Percentiles rank a stretch among this genome's conserved stretches.
Evolutionary conservation across 2,888 invertebrate species (phyloP).

Genomic region (Latrodectus hesperus): DNA sequence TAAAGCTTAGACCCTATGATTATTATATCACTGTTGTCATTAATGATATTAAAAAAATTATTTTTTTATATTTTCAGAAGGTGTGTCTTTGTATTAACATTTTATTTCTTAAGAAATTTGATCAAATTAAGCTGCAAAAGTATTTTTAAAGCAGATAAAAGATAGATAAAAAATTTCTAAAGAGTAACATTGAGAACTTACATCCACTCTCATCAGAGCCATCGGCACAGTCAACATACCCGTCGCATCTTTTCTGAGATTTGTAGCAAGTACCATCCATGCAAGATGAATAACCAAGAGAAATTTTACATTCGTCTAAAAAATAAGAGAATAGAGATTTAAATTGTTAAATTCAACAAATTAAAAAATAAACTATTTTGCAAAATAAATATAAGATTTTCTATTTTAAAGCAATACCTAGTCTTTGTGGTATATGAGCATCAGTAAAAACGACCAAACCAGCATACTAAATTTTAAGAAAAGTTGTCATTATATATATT

Average conservation of each 20-base stretch:
- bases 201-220: slow-evolving; percentile 90
- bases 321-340: slow-evolving; percentile 1
- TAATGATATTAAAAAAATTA: no score
- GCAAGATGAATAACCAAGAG: slow-evolving; percentile 85
- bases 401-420: slow-evolving; percentile 33
- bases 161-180: no score
- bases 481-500: neutral
- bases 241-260: slow-evolving; percentile 85
- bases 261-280: slow-evolving; percentile 85
- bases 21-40: no score
- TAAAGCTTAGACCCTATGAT: no score
- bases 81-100: no score
- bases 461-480: slow-evolving; percentile 77
- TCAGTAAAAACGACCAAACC: slow-evolving; percentile 94
- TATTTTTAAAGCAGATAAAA: no score
- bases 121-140: no score
- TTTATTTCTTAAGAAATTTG: no score
- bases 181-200: slow-evolving; percentile 73
- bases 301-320: slow-evolving; percentile 80
- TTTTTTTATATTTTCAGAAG: no score
- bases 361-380: neutral
- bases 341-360: neutral
- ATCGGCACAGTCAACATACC: slow-evolving; percentile 85
- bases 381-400: no score
- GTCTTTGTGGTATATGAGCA: slow-evolving; percentile 78